A percentile compares a stretch with the other conserved stretches of the same genome.
These are phyloP conservation scores for Plagiodera versicolora DNA, from an alignment of 2,888 invertebrate genomes.

Conservation along the genomic window DNA sequence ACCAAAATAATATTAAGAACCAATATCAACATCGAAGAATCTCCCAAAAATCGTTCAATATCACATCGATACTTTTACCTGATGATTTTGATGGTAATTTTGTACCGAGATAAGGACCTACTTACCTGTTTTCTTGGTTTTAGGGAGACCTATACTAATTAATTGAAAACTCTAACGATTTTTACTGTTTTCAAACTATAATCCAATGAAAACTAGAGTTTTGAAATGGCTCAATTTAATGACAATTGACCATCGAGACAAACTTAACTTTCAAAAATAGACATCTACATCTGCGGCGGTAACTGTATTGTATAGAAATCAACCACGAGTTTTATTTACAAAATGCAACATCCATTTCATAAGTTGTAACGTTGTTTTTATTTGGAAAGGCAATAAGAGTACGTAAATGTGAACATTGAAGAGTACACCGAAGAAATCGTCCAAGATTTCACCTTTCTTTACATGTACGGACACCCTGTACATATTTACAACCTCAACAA, in stretches of 20 bases:
- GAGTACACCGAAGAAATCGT: constrained; percentile 1
- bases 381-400: constrained; percentile 22
- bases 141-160: too few relatives aligned
- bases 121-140: too few relatives aligned
- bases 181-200: too few relatives aligned
- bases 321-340: constrained; percentile 31
- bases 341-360: constrained; percentile 26
- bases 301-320: constrained; percentile 21
- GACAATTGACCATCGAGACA: too few relatives aligned
- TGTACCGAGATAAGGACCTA: too few relatives aligned
- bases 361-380: constrained; percentile 11
- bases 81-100: too few relatives aligned
- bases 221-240: too few relatives aligned
- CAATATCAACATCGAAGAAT: constrained; percentile 20
- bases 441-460: background rate
- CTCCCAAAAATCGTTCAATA: background rate
- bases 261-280: constrained; percentile 53
- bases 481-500: too few relatives aligned
- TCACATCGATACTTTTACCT: too few relatives aligned
- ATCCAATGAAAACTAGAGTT: too few relatives aligned
- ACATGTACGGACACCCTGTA: too few relatives aligned
- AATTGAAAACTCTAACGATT: too few relatives aligned
- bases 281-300: constrained; percentile 14
- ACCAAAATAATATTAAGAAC: constrained; percentile 15
- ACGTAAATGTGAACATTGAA: background rate